phyloP scores from a whole-genome alignment of 64 coral and sea anemone species.

The Montipora cactus region DNA sequence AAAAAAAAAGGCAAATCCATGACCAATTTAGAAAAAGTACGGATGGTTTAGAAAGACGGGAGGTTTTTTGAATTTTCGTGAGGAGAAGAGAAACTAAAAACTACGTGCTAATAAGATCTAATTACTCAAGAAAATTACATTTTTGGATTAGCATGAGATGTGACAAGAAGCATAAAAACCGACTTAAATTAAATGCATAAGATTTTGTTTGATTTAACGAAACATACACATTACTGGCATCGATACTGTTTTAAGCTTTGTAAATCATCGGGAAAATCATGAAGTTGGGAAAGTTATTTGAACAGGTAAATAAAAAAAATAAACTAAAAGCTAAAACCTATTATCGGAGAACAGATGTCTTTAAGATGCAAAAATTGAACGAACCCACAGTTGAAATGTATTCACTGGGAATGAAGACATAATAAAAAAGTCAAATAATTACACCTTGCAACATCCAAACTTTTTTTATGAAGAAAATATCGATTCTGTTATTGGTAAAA shows the following conservation, averaged over 20 bases:
- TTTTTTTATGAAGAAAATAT: no score
- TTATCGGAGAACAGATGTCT: not conserved
- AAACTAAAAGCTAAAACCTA: constrained; percentile 25
- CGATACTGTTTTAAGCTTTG: not conserved
- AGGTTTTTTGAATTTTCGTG: not conserved
- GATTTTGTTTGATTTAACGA: not conserved
- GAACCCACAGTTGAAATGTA: no score
- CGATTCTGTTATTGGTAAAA: no score
- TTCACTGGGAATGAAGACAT: no score
- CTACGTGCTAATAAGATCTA: not conserved
- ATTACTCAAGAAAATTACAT: not conserved
- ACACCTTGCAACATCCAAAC: no score
- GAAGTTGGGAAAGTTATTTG: constrained; percentile 3
- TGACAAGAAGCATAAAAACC: not conserved
- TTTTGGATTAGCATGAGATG: not conserved
- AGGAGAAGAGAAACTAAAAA: not conserved
- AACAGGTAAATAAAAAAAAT: not conserved
- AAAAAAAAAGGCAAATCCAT: no score
- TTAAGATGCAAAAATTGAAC: not conserved
- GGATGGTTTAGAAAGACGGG: not conserved
- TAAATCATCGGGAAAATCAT: not conserved
- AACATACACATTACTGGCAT: not conserved
- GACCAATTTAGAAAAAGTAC: no score
- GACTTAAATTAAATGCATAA: not conserved
- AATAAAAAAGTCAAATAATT: no score